Conservation (phyloP, 2,113 vertebrate genomes). For the Lichenostomus cassidix region DNA sequence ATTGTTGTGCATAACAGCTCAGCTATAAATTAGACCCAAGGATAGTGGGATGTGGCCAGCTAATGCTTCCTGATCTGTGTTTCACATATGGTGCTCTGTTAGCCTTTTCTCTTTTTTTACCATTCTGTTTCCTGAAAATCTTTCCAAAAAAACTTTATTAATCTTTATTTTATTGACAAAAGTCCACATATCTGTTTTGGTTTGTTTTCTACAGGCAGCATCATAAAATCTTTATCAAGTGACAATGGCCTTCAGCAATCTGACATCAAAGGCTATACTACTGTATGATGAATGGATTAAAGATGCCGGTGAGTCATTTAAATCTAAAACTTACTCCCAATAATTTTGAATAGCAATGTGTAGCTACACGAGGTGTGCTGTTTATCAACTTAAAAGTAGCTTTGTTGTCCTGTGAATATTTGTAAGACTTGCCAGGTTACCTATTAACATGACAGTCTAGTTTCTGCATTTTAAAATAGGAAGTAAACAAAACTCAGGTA, state of each 20-base stretch:
- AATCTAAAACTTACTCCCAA: not conserved
- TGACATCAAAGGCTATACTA: constrained; percentile 82
- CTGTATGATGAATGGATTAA: constrained; percentile 90
- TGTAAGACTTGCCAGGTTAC: not conserved
- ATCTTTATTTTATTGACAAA: constrained; percentile 37
- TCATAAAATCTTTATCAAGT: constrained; percentile 41
- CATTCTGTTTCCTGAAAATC: constrained; percentile 32
- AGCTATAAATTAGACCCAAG: not conserved
- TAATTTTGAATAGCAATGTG: not conserved
- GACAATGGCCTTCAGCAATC: constrained; percentile 84
- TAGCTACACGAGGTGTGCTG: not conserved
- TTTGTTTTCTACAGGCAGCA: constrained; percentile 37
- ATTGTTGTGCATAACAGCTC: not conserved
- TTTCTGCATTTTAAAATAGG: not conserved
- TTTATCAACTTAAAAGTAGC: not conserved
- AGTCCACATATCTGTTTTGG: not conserved
- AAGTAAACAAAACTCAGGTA: not conserved
- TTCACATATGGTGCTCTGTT: not conserved
- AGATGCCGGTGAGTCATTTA: constrained; percentile 84
- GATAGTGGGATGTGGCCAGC: not conserved
- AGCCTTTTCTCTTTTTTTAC: constrained; percentile 3
- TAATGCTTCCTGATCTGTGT: not conserved
- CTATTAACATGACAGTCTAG: not conserved
- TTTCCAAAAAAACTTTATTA: not conserved
- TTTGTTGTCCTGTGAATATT: not conserved